Evolutionary conservation across 2,113 vertebrate species (phyloP).

Genomic region (Nerophis ophidion): DNA sequence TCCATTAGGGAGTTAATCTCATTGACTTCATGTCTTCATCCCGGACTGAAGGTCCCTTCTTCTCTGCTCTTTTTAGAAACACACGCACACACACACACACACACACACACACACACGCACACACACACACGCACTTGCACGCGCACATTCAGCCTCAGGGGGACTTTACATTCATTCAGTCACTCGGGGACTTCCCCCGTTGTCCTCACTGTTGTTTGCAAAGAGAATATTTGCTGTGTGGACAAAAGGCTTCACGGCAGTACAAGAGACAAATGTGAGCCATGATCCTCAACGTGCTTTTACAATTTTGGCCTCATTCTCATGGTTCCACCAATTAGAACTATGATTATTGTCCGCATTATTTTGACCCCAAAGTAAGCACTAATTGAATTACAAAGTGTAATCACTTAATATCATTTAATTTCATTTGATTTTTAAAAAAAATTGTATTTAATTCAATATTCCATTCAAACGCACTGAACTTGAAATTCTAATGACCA

Average conservation of each 20-base stretch:
- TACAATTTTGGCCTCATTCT: too few relatives aligned
- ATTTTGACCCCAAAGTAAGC: too few relatives aligned
- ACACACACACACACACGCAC: slow-evolving; percentile 6
- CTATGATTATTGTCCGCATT: too few relatives aligned
- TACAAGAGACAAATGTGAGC: too few relatives aligned
- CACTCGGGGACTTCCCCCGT: slow-evolving; percentile 3
- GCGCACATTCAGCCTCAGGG: slow-evolving; percentile 9
- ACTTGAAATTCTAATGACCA: too few relatives aligned
- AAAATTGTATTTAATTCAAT: too few relatives aligned
- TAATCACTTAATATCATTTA: too few relatives aligned
- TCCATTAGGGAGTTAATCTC: slow-evolving; percentile 66
- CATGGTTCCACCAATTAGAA: too few relatives aligned
- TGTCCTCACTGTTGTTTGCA: slow-evolving; percentile 4
- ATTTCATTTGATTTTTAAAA: too few relatives aligned
- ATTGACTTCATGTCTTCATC: slow-evolving; percentile 59
- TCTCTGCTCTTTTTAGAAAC: slow-evolving; percentile 48
- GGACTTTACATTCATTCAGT: background rate
- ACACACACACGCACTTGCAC: slow-evolving; percentile 18
- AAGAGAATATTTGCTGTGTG: background rate
- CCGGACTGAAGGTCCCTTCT: slow-evolving; percentile 58
- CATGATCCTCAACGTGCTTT: too few relatives aligned
- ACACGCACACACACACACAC: slow-evolving; percentile 20
- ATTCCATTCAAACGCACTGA: too few relatives aligned
- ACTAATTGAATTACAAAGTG: too few relatives aligned
- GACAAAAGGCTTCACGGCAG: background rate